Percentiles rank a stretch among this genome's conserved stretches.
Conservation (phyloP, 2,888 invertebrate species). For the Nemotelus nigrinus region DNA sequence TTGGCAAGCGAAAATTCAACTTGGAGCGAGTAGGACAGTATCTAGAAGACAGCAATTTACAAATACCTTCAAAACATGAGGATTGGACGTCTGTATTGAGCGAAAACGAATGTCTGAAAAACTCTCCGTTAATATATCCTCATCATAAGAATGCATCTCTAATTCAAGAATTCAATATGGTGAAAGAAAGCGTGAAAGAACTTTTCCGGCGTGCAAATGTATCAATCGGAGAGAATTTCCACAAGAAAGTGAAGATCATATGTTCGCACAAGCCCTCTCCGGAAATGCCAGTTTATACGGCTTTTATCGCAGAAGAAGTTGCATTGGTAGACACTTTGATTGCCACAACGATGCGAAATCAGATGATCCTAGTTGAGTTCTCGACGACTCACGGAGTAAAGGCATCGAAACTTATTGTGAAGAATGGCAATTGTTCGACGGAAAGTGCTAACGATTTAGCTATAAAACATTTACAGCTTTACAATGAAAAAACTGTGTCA, state of each 20-base stretch:
- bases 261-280: conserved; percentile 60
- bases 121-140: conserved; percentile 78
- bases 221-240: conserved; percentile 73
- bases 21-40: conserved; percentile 93
- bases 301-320: conserved; percentile 58
- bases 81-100: conserved; percentile 81
- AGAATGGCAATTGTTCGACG: conserved; percentile 60
- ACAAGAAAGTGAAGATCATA: conserved; percentile 67
- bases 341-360: conserved; percentile 57
- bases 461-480: conserved; percentile 79
- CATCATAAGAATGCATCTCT: conserved; percentile 81
- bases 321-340: conserved; percentile 58
- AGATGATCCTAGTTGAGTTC: conserved; percentile 60
- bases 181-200: conserved; percentile 73
- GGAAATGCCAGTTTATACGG: conserved; percentile 52
- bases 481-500: conserved; percentile 73
- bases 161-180: conserved; percentile 80
- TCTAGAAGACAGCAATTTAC: conserved; percentile 78
- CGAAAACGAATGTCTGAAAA: conserved; percentile 77
- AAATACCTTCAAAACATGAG: conserved; percentile 74
- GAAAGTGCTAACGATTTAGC: conserved; percentile 56
- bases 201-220: conserved; percentile 76
- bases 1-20: conserved; percentile 73
- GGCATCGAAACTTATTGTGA: conserved; percentile 69
- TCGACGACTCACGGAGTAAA: conserved; percentile 63